Conservation (phyloP, 2,888 invertebrate species). For the Dicranocentrus wangi region DNA sequence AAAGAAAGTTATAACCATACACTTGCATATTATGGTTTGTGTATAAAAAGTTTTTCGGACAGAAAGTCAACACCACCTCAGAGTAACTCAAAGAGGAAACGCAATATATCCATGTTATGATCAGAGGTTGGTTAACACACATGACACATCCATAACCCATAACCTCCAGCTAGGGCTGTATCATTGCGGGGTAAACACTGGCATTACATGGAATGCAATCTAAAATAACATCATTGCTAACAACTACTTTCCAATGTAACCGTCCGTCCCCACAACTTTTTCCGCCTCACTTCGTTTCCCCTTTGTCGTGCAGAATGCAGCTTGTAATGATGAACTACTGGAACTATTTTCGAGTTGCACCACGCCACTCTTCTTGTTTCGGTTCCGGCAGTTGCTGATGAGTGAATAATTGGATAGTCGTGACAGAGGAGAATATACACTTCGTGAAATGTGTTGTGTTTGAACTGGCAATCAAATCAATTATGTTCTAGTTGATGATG, state of each 20-base stretch:
- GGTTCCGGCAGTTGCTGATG: slow-evolving; percentile 53
- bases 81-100: no score
- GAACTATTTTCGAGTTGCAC: background rate
- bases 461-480: slow-evolving; percentile 43
- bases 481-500: slow-evolving; percentile 26
- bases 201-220: slow-evolving; percentile 8
- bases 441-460: background rate
- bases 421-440: slow-evolving; percentile 17
- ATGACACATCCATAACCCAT: background rate
- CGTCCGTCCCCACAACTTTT: slow-evolving; percentile 14
- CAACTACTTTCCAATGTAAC: slow-evolving; percentile 12
- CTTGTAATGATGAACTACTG: background rate
- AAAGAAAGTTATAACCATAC: no score
- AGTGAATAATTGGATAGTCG: slow-evolving; percentile 52
- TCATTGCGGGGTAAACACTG: slow-evolving; percentile 15
- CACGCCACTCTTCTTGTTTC: background rate
- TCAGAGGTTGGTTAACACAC: slow-evolving; percentile 15
- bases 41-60: no score
- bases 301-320: slow-evolving; percentile 1
- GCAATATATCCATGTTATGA: no score
- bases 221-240: slow-evolving; percentile 23
- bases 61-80: no score
- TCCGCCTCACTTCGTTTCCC: slow-evolving; percentile 11
- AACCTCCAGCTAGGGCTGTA: background rate
- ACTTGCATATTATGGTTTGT: no score